These are phyloP conservation scores for Labeo rohita DNA, from an alignment of 2,113 vertebrate genomes.

Conservation along the genomic window DNA sequence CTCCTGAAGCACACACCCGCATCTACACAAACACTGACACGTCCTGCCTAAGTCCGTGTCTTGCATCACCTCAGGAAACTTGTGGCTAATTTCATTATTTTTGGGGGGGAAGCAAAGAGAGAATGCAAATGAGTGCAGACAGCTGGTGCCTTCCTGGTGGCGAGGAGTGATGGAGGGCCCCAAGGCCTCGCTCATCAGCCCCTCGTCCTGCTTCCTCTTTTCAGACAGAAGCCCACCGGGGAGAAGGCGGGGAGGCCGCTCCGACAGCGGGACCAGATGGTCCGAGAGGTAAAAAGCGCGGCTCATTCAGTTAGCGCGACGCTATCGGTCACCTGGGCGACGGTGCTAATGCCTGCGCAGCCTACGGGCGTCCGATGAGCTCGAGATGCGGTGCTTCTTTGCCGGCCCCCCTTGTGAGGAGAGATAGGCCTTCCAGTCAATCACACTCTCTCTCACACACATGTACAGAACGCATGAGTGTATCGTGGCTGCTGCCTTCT, in stretches of 20 bases:
- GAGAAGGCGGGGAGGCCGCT: slow-evolving; percentile 74
- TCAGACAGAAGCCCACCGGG: slow-evolving; percentile 83
- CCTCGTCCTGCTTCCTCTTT: slow-evolving; percentile 77
- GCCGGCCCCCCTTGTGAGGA: slow-evolving; percentile 37
- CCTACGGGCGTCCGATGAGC: slow-evolving; percentile 51
- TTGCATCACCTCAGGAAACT: slow-evolving; percentile 96
- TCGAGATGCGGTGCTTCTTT: slow-evolving; percentile 26
- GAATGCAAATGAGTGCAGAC: slow-evolving; percentile 97
- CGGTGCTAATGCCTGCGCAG: slow-evolving; percentile 58
- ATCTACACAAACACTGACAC: slow-evolving; percentile 78
- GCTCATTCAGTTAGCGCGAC: slow-evolving; percentile 66
- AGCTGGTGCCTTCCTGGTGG: slow-evolving; percentile 90
- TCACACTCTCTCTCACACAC: slow-evolving; percentile 45
- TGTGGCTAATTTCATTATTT: slow-evolving; percentile 98
- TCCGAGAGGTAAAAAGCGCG: slow-evolving; percentile 69
- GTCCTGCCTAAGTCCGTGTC: slow-evolving; percentile 81
- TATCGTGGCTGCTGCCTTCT: slow-evolving; percentile 46
- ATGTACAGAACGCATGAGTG: background rate
- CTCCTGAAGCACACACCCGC: slow-evolving; percentile 74
- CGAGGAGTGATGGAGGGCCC: slow-evolving; percentile 88
- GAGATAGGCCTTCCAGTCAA: slow-evolving; percentile 54
- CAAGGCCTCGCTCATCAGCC: slow-evolving; percentile 84
- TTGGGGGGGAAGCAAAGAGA: slow-evolving; percentile 79
- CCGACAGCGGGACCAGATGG: slow-evolving; percentile 88
- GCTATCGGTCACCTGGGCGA: slow-evolving; percentile 73